Percentiles rank a stretch among this genome's conserved stretches.
These are phyloP conservation scores for Coluber constrictor DNA, from an alignment of 2,797 vertebrate species.

Conservation along the genomic window DNA sequence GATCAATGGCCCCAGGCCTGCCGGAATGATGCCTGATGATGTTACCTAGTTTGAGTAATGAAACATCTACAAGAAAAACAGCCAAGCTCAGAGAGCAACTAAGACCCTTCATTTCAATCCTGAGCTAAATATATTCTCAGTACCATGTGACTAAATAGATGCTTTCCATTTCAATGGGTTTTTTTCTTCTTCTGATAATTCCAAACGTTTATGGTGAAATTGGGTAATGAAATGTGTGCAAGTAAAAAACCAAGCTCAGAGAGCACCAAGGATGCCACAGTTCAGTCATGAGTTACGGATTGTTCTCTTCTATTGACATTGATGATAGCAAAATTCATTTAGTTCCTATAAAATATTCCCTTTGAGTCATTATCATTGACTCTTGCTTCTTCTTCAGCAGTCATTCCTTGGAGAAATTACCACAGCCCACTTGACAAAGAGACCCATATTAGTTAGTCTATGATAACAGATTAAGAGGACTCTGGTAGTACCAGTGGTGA, in stretches of 20 bases:
- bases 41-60: no score
- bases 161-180: neutral
- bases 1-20: no score
- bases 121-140: neutral
- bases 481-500: neutral
- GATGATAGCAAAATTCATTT: no score
- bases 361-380: neutral
- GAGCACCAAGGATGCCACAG: no score
- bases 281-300: neutral
- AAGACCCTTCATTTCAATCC: neutral
- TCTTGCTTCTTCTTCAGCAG: neutral
- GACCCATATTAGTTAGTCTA: neutral
- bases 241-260: neutral
- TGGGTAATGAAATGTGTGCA: neutral
- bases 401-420: neutral
- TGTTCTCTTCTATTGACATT: neutral
- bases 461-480: neutral
- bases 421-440: neutral
- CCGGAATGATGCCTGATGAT: no score
- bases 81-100: neutral
- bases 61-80: neutral
- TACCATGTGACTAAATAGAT: neutral
- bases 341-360: neutral
- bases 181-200: neutral
- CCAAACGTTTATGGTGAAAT: neutral